Evolutionary conservation across 1,140 invertebrate species (phyloP).

Genomic region (Subanguina moxae): DNA sequence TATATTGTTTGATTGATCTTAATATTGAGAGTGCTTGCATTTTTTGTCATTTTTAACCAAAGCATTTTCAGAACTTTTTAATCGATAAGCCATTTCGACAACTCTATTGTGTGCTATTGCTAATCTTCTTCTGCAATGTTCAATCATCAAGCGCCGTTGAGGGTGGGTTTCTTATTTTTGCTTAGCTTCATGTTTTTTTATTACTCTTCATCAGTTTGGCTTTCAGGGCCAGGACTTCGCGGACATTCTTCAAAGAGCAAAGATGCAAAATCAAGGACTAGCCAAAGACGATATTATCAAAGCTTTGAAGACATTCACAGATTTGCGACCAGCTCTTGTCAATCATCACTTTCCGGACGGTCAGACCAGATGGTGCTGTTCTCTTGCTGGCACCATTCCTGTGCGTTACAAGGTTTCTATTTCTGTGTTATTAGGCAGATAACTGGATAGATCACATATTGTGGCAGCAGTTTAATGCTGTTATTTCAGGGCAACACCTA

Average conservation of each 20-base stretch:
- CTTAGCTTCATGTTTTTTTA: too few species aligned
- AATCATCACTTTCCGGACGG: conserved; percentile 62
- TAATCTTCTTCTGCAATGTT: too few species aligned
- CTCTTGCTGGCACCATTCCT: conserved; percentile 48
- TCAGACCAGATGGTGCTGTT: conserved; percentile 28
- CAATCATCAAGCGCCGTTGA: too few species aligned
- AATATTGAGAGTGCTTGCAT: too few species aligned
- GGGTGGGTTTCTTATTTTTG: too few species aligned
- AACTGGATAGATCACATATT: not conserved
- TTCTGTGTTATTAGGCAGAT: not conserved
- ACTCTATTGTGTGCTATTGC: too few species aligned
- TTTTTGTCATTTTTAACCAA: too few species aligned
- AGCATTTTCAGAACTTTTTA: too few species aligned
- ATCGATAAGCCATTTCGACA: too few species aligned
- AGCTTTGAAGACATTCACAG: conserved; percentile 70
- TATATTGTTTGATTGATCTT: not conserved
- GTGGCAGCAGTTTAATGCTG: not conserved
- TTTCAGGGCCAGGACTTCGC: conserved; percentile 1
- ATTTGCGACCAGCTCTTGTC: conserved; percentile 68
- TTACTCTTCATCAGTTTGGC: too few species aligned
- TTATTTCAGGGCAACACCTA: not conserved
- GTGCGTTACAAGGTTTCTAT: conserved; percentile 51
- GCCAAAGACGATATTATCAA: conserved; percentile 72
- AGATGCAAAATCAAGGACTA: conserved; percentile 74
- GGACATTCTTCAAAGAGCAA: conserved; percentile 28